These are phyloP conservation scores for Nycticorax nycticorax DNA, from an alignment of 2,113 vertebrate species.

Conservation along the genomic window DNA sequence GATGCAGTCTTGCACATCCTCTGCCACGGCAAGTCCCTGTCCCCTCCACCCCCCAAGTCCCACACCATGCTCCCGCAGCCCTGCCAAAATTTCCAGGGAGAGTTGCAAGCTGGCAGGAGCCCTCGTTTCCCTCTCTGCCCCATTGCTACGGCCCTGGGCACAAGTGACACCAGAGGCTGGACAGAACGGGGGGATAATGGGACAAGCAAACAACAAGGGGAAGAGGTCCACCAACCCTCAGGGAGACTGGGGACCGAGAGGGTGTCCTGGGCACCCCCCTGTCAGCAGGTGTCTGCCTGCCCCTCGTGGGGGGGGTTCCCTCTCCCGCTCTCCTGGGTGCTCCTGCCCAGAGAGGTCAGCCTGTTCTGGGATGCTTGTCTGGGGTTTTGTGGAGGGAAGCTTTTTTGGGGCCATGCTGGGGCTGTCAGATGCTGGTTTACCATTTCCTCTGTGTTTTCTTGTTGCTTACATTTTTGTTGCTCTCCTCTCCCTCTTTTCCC, in stretches of 20 bases:
- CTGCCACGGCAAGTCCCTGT: background rate
- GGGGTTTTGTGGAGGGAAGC: background rate
- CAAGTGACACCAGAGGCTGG: rapidly evolving
- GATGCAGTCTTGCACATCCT: background rate
- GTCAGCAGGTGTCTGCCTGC: background rate
- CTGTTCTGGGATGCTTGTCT: background rate
- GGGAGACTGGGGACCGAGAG: background rate
- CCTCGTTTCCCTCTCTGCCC: background rate
- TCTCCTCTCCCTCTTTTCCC: background rate
- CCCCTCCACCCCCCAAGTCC: background rate
- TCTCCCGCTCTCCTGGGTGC: background rate
- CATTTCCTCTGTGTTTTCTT: background rate
- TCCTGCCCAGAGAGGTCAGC: background rate
- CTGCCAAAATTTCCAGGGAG: background rate
- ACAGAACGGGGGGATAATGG: background rate
- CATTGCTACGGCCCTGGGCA: background rate
- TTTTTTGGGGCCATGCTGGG: rapidly evolving
- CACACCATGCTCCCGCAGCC: rapidly evolving
- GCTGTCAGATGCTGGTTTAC: background rate
- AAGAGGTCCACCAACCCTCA: too few species aligned
- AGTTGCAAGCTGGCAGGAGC: background rate
- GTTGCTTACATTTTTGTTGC: background rate
- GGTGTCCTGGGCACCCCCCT: too few species aligned
- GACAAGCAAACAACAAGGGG: background rate
- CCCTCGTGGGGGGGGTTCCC: rapidly evolving